phyloP scores from a whole-genome alignment of 2,113 vertebrate genomes.

The Furnarius figulus region DNA sequence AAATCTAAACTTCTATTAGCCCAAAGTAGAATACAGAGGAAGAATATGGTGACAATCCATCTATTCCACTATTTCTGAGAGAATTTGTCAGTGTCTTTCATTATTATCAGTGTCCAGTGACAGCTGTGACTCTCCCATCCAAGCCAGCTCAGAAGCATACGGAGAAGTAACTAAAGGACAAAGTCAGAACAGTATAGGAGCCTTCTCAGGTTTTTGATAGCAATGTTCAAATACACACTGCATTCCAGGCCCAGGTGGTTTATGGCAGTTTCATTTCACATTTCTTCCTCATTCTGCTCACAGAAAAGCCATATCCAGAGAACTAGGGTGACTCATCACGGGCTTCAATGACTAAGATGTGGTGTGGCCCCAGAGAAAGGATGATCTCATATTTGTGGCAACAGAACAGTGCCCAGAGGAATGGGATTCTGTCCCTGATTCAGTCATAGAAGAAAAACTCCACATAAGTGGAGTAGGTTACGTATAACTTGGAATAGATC shows the following conservation, averaged over 20 bases:
- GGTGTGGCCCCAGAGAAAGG: not conserved
- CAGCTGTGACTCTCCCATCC: not conserved
- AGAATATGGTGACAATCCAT: not conserved
- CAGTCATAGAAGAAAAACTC: not conserved
- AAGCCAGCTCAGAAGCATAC: not conserved
- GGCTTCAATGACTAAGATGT: not conserved
- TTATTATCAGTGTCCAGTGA: not conserved
- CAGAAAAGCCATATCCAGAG: not conserved
- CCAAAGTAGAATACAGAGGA: not conserved
- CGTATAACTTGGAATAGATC: not conserved
- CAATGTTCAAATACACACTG: not conserved
- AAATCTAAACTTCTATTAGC: not conserved
- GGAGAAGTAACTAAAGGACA: not conserved
- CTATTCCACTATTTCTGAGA: not conserved
- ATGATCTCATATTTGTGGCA: not conserved
- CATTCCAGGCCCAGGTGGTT: not conserved
- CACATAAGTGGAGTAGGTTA: not conserved
- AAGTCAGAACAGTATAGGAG: not conserved
- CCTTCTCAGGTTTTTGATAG: not conserved
- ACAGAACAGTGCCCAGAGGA: not conserved
- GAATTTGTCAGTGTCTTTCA: not conserved
- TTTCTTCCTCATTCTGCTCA: not conserved
- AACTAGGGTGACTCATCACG: not conserved
- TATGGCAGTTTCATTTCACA: not conserved
- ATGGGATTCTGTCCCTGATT: not conserved